Evolutionary conservation across 2,797 vertebrate species (phyloP), one percentile per base, ranked within the genome.

Genomic region (Cryptoprocta ferox): DNA sequence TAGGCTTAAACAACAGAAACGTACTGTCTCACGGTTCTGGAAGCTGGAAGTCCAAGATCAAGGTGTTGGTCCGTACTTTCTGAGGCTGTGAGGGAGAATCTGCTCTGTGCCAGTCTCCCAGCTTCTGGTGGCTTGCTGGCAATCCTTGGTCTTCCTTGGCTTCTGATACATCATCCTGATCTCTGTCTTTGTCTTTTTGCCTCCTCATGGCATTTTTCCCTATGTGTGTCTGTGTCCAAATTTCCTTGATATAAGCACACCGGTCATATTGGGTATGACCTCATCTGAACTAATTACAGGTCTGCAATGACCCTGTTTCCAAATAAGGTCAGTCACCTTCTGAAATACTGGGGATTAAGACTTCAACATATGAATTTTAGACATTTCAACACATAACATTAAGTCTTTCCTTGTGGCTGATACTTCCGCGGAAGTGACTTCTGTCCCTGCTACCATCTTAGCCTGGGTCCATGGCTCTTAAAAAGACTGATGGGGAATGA

Each of bases 61-160:
- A 76, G 28, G 12, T 3, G 10, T 88, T 14, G 12, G n/a, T n/a
- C 16, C 50, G 12, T n/a, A 78, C 61, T 26, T 15, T 48, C 24
- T 1, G 8, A 37, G 56, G 70, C 15, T 7, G 19, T 0, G 5
- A 19, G 24, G 65, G 16, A 37, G 42, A 28, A 71, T 39, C 0
- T 5, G 2, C 4, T 70, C 59, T 15, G 6, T 13, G 35, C 19
- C 50, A 18, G 14, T 24, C 19, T 19, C 39, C 75, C 2, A 2
- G 39, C 45, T 70, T 19, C 45, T 35, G 21, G 53, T 21, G 63
- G 21, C 35, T 65, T 63, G 11, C 83, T 28, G 76, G 83, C 30
- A 1, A 11, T 26, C 71, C 50, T 53, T 7, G 0, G 14, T 13
- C 10, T 14, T 24, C 50, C 21, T 42, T 30, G 35, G 18, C 8